Percentiles rank a stretch among this genome's conserved stretches.
These are phyloP conservation scores for Columba janthina DNA, from an alignment of 2,113 vertebrate species.

Conservation along the genomic window DNA sequence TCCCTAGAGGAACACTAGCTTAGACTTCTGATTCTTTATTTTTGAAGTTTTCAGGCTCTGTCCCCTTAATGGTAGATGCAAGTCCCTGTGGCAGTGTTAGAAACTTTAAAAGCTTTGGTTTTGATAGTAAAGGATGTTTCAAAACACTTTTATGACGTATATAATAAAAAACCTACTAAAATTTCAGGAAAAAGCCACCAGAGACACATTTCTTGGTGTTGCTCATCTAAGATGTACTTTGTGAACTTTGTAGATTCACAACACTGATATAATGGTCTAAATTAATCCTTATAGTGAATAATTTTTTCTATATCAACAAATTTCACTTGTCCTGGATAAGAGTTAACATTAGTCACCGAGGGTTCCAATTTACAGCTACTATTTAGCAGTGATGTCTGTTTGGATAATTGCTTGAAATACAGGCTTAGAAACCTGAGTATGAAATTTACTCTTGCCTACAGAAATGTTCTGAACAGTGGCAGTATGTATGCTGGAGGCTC, in stretches of 20 bases:
- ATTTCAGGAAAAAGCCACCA: neutral
- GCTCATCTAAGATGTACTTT: neutral
- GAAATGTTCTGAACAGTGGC: neutral
- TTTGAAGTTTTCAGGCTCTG: neutral
- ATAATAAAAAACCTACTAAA: conserved; percentile 29
- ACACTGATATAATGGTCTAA: neutral
- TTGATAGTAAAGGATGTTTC: conserved; percentile 17
- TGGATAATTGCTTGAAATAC: neutral
- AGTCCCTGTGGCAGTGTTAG: conserved; percentile 1
- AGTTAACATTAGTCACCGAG: neutral
- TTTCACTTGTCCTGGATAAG: neutral
- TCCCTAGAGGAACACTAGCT: neutral
- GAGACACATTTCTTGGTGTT: neutral
- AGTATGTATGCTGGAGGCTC: neutral
- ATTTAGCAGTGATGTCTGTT: neutral
- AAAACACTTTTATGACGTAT: conserved; percentile 3
- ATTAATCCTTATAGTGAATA: neutral
- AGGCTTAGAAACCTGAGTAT: neutral
- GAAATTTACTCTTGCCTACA: neutral
- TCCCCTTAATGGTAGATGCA: neutral
- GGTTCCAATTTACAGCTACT: neutral
- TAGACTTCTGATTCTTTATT: neutral
- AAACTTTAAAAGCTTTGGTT: conserved; percentile 52
- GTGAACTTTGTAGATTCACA: conserved; percentile 6
- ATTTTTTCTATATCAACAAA: neutral